Evolutionary conservation across 2,113 vertebrate genomes (phyloP), one percentile per base, ranked within the genome.

Genomic region (Rhinopomastus cyanomelas): DNA sequence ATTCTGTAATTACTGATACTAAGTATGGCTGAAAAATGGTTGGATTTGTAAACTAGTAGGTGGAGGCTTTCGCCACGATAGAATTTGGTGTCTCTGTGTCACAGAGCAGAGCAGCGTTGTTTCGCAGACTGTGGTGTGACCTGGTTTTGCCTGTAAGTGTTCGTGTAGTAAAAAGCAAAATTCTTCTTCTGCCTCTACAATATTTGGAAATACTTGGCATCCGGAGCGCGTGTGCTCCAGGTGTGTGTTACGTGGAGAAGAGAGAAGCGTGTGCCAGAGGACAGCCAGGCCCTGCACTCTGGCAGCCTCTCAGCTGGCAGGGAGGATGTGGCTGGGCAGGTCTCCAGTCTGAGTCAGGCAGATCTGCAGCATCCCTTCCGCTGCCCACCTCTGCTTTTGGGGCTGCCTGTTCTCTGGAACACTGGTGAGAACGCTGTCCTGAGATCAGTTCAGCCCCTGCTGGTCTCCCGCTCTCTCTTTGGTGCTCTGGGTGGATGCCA

Each of bases 241-340:
- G 27, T 39, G 20, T 23, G 42, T 37, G 30, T 42, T 78, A 42
- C 0, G 0, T 34, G 46, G 29, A 21, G 56, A 29, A 80, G 57
- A 60, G 27, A 87, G 48, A 57, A 66, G 7, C 29, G 20, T 8
- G 16, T 60, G 20, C 7, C 29, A 21, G 37, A 71, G 52, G 27
- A 32, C 11, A 34, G n/a, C 48, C 17, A 11, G 51, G 26, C 29
- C 16, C 3, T 1, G 0, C 16, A 1, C 19, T 55, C 39, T 12
- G 11, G 6, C 27, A 69, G 51, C 8, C 48, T 53, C 25, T 30
- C 20, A 5, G 20, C n/a, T 46, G 52, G 39, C n/a, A 5, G 17
- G 23, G 2, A 2, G 18, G n/a, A 61, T 13, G 9, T 21, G 22
- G 19, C 19, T 0, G 0, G 17, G 7, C 36, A 66, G 9, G 17